These are phyloP conservation scores for Oostethus manadensis DNA, from an alignment of 2,113 vertebrate genomes.

Conservation along the genomic window DNA sequence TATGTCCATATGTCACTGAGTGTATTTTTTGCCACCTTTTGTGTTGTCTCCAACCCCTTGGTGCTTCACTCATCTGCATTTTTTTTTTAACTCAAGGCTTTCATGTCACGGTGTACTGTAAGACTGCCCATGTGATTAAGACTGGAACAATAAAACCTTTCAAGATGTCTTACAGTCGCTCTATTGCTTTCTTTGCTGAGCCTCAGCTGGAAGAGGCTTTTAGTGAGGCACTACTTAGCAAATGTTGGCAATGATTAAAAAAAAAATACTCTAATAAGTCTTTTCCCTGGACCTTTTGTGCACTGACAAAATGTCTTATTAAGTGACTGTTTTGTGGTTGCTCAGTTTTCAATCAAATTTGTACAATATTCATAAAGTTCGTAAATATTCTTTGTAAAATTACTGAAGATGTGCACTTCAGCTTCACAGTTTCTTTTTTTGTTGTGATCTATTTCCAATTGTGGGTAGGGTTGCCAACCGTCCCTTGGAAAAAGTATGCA, in stretches of 20 bases:
- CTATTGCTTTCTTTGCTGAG: slow-evolving; percentile 21
- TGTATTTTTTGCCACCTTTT: slow-evolving; percentile 44
- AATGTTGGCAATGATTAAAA: slow-evolving; percentile 34
- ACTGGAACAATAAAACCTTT: slow-evolving; percentile 40
- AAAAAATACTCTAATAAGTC: neutral
- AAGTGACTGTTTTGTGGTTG: too few species aligned
- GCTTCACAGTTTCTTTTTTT: too few species aligned
- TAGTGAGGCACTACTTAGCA: slow-evolving; percentile 1
- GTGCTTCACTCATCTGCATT: slow-evolving; percentile 37
- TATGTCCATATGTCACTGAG: slow-evolving; percentile 37
- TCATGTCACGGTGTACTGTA: slow-evolving; percentile 31
- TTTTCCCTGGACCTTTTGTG: neutral
- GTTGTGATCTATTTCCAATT: too few species aligned
- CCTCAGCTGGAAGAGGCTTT: slow-evolving; percentile 18
- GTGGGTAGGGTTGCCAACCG: too few species aligned
- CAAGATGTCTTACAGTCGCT: slow-evolving; percentile 25
- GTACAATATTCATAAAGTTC: too few species aligned
- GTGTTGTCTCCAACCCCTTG: slow-evolving; percentile 36
- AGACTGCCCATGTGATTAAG: slow-evolving; percentile 28
- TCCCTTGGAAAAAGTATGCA: too few species aligned
- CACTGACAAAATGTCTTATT: too few species aligned
- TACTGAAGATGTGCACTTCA: too few species aligned
- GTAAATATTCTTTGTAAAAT: too few species aligned
- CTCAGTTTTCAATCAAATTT: too few species aligned
- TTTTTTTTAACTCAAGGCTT: slow-evolving; percentile 38